These are phyloP conservation scores for Diachasmimorpha longicaudata DNA, from an alignment of 1,140 invertebrate genomes.

Conservation along the genomic window DNA sequence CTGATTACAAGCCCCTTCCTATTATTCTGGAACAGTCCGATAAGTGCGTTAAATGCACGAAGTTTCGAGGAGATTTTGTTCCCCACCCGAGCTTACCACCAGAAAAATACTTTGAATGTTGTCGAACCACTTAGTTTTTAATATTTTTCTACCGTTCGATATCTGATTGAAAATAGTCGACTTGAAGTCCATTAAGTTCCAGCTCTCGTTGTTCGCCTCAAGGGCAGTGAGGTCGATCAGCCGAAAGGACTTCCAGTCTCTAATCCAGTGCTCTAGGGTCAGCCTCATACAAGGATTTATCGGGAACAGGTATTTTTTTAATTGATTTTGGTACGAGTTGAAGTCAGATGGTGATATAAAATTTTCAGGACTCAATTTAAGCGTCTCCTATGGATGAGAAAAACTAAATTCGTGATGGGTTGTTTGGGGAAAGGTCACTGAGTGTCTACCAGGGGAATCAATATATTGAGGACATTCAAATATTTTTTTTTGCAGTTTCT, in stretches of 20 bases:
- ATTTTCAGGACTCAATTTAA: background rate
- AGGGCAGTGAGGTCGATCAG: conserved; percentile 53
- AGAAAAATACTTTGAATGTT: conserved; percentile 69
- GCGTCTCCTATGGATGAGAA: background rate
- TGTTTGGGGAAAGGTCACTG: no score
- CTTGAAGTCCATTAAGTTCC: conserved; percentile 68
- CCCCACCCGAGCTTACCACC: conserved; percentile 33
- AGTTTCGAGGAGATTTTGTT: background rate
- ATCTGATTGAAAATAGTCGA: conserved; percentile 67
- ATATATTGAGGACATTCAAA: no score
- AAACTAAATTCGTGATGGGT: background rate
- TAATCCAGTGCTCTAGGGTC: conserved; percentile 47
- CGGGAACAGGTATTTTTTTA: conserved; percentile 41
- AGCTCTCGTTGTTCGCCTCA: conserved; percentile 62
- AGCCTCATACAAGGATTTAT: conserved; percentile 55
- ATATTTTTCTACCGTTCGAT: conserved; percentile 61
- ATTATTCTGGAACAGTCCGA: conserved; percentile 66
- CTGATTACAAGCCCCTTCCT: conserved; percentile 80
- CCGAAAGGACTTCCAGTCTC: conserved; percentile 46
- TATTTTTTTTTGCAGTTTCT: no score
- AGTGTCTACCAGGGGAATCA: no score
- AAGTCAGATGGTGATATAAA: background rate
- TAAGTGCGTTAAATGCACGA: background rate
- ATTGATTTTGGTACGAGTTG: background rate
- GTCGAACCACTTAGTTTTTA: conserved; percentile 69